Base-by-base conservation (phyloP, 2,113 vertebrate genomes). In the Plotosus lineatus region DNA sequence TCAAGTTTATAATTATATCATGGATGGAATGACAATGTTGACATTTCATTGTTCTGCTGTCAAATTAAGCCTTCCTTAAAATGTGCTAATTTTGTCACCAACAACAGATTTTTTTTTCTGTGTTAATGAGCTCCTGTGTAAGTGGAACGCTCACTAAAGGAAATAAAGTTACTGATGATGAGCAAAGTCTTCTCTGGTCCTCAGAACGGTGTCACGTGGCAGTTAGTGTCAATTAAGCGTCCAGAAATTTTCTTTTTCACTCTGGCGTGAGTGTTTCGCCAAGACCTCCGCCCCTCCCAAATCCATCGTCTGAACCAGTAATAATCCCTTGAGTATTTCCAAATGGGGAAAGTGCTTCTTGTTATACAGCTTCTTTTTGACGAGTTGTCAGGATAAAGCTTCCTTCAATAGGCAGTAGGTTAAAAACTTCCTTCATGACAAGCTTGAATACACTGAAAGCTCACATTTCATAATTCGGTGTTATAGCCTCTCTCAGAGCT, bases 321-420 rank as follows among this genome's bases (percentile, higher is more conserved):
- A 73, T 76, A 85, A 81, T 72, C 78, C 71, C 63, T 40, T 38
- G 71, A 56, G 61, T 51, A 68, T 75, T 76, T 81, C 61, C 44
- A 33, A 82, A n/a, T 74, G 33, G 14, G 46, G 21, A 66, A 17
- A 42, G 56, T 58, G 71, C 77, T 76, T 60, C 72, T 61, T 55
- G 56, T 40, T 58, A 66, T 77, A 68, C 11, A 72, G 14, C 58
- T 15, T n/a, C 63, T 78, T 80, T 38, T 44, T 46, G 75, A 69
- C 26, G 55, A 50, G 31, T 50, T 75, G 58, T 53, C 74, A 75
- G 21, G 78, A 65, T 75, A 78, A 74, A 74, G 31, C 63, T 75
- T 48, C 60, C 74, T 55, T 81, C 80, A 74, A 58, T 58, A 82
- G 76, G 51, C 50, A 42, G 23, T 26, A 26, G 58, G 48, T 77